Evolutionary conservation across 2,888 invertebrate genomes (phyloP).

Genomic region (Chydorus sphaericus): DNA sequence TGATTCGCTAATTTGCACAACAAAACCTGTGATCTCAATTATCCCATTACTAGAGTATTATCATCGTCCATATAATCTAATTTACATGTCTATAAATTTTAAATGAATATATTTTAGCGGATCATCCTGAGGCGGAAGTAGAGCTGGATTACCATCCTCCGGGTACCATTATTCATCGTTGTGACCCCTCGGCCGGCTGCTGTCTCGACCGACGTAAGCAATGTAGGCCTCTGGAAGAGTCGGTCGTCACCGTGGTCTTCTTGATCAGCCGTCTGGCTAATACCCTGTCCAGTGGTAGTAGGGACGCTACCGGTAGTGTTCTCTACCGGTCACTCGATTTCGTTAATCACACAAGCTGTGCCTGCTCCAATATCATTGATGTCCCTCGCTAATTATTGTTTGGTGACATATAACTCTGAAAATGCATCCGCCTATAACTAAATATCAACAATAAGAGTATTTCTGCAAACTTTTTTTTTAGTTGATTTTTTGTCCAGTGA

Average conservation of each 20-base stretch:
- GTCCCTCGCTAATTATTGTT: neutral
- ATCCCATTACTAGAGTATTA: no score
- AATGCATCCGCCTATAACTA: no score
- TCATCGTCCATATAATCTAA: no score
- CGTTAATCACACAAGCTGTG: neutral
- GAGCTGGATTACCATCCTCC: neutral
- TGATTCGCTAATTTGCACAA: no score
- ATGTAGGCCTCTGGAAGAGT: neutral
- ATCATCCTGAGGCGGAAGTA: slow-evolving; percentile 1
- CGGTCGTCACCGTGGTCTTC: neutral
- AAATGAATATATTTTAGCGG: neutral
- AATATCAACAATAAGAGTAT: neutral
- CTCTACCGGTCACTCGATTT: neutral
- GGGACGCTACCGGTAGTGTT: neutral
- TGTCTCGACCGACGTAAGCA: neutral
- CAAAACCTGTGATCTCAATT: no score
- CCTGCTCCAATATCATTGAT: neutral
- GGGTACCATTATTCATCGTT: neutral
- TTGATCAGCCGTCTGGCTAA: neutral
- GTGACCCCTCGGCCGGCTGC: neutral
- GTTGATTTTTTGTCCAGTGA: neutral
- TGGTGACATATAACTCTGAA: no score
- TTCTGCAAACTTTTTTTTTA: neutral
- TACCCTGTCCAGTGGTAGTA: neutral
- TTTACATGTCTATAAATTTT: neutral